Base-by-base conservation (phyloP, 2,113 vertebrate species). In the Fregetta grallaria region DNA sequence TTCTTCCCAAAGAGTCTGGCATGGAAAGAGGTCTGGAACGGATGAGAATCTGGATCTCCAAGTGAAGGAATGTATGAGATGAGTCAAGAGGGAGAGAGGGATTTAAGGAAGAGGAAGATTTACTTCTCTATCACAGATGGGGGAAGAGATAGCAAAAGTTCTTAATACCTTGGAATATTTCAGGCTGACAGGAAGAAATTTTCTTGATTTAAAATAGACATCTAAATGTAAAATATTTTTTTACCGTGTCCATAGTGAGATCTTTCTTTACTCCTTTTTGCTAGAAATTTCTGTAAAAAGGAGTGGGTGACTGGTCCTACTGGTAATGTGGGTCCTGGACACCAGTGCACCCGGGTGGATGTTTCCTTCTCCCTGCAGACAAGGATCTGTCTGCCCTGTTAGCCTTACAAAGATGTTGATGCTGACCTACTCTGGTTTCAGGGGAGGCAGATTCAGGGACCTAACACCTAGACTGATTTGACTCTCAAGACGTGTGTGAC, bases 81-180 rank as follows among this genome's bases (percentile, higher is more conserved):
- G 91, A 94, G 91, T 94, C 91, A 91, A 81, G 88, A 89, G 91
- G 62, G 90, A 92, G 55, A 74, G 32, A 56, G 73, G 77, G 88
- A 84, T 90, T 94, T 90, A 87, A 76, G 52, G 62, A 91, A 88
- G n/a, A 73, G 83, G n/a, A 89, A 92, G 91, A 89, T 96, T 96
- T 96, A 94, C 63, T 96, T 94, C 75, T 84, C 0, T 50, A 50
- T 77, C 86, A 44, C 56, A 95, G 95, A 93, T 93, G 94, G 61
- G 22, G 26, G 22, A 94, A 91, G 65, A 94, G 92, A 84, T 23
- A 92, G 52, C 36, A 58, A 63, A 86, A 84, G 34, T 83, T 78
- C 32, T 34, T 80, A 88, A 75, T 86, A 70, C 17, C 25, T 71
- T 47, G 50, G 67, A 63, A 94, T 52, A 29, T 62, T 76, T 75